Evolutionary conservation across 2,797 vertebrate species (phyloP), one percentile per base, ranked within the genome.

Genomic region (Heteromormyrus szaboi): DNA sequence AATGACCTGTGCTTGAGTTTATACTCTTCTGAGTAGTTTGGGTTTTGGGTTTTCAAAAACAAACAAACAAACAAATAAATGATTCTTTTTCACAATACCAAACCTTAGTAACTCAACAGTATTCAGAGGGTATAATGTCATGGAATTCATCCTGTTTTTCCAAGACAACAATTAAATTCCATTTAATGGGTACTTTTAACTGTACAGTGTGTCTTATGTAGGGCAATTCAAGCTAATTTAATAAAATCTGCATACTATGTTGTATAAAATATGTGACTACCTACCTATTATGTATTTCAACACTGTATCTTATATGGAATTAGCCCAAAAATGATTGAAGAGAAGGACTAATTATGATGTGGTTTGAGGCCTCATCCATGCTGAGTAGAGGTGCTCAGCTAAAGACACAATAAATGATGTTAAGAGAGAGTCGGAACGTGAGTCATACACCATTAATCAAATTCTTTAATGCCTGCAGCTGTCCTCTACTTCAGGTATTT

Each of bases 371-470:
- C 92, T 91, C 93, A 90, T 90, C 92, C 93, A 92, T 93, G 93
- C 94, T 94, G 95, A 94, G 93, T 92, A 92, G 93, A 92, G 91
- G 90, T 90, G 91, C 91, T 89, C 88, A 90, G 92, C 93, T 93
- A 93, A 92, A 92, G 92, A 93, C 91, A 90, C 90, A 65, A 93
- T 91, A 92, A 94, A 93, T 90, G 89, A 90, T 90, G 90, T 92
- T 90, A 89, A 50, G 83, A 76, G 44, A 86, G 48, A 87, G 37
- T 68, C 22, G 12, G 41, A 87, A 92, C 91, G 91, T 92, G 92
- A 94, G 93, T 95, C 94, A 94, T 93, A 92, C 93, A 93, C 93
- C 93, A 94, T 95, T 94, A 94, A 94, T 95, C 94, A 94, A 93
- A 95, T 91, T 93, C 92, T 92, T 92, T 89, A 86, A 85, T 92